Evolutionary conservation across 2,113 vertebrate species (phyloP).

Genomic region (Delphinus delphis): DNA sequence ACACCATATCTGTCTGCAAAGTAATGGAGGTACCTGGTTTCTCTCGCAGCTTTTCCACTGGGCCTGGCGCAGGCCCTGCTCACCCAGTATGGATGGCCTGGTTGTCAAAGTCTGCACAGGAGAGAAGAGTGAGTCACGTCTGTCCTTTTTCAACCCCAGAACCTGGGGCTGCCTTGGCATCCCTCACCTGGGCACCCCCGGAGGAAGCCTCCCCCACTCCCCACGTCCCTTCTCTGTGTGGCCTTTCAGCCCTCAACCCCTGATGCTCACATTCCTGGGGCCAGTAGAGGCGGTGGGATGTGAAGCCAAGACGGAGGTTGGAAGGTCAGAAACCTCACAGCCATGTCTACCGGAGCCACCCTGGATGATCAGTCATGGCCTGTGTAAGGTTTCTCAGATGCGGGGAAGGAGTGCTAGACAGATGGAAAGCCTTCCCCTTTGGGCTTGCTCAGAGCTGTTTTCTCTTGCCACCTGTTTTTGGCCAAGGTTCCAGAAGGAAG

Average conservation of each 20-base stretch:
- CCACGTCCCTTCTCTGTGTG: background rate
- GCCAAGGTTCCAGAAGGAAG: background rate
- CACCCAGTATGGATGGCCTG: background rate
- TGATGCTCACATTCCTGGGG: too few relatives aligned
- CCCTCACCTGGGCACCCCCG: background rate
- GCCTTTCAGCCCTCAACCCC: background rate
- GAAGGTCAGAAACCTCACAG: background rate
- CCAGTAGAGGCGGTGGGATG: too few relatives aligned
- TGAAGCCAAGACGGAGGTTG: background rate
- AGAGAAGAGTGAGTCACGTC: background rate
- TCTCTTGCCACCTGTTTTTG: background rate
- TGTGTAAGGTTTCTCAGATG: background rate
- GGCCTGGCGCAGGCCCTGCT: background rate
- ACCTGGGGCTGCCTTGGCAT: background rate
- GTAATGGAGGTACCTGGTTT: background rate
- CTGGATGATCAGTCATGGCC: rapidly evolving
- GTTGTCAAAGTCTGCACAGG: background rate
- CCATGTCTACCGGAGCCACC: rapidly evolving
- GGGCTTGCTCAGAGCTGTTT: background rate
- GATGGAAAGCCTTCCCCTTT: background rate
- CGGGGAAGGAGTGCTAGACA: rapidly evolving
- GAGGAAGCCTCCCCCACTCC: background rate
- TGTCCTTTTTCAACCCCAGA: background rate
- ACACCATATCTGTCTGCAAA: background rate
- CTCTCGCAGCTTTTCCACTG: background rate